A percentile compares a stretch with the other conserved stretches of the same genome.
These are phyloP conservation scores for Sepiola atlantica DNA, from an alignment of 2,888 invertebrate species.

Conservation along the genomic window DNA sequence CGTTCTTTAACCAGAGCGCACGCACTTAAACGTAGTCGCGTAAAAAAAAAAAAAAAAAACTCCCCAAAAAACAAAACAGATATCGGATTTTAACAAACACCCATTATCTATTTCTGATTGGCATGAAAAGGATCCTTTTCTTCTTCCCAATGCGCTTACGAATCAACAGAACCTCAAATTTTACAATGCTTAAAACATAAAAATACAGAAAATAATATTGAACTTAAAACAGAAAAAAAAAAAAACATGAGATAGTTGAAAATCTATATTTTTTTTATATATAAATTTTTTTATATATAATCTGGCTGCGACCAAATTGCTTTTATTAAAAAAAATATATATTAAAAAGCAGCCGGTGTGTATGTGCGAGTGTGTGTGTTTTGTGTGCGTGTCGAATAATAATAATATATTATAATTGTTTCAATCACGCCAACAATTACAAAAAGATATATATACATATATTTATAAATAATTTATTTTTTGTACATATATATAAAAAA, in stretches of 20 bases:
- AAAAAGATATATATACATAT: background rate
- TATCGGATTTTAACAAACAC: background rate
- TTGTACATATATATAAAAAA: background rate
- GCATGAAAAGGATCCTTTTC: background rate
- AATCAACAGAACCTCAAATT: background rate
- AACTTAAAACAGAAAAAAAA: no score
- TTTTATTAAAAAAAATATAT: no score
- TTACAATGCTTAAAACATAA: background rate
- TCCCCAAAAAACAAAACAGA: no score
- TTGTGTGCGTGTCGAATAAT: background rate
- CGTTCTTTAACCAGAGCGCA: background rate
- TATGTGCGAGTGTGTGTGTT: background rate
- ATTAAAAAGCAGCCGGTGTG: background rate
- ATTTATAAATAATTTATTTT: constrained; percentile 32
- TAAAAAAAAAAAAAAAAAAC: background rate
- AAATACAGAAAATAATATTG: no score
- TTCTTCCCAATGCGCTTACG: background rate
- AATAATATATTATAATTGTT: background rate
- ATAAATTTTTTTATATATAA: background rate
- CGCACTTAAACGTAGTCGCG: background rate
- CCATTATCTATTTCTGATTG: background rate
- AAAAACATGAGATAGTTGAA: background rate
- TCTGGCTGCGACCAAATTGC: background rate
- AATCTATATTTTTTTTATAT: background rate
- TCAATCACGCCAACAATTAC: background rate